Percentiles rank a stretch among this genome's conserved stretches.
These are phyloP conservation scores for Thymallus thymallus DNA, from an alignment of 2,113 vertebrate species.

Conservation along the genomic window DNA sequence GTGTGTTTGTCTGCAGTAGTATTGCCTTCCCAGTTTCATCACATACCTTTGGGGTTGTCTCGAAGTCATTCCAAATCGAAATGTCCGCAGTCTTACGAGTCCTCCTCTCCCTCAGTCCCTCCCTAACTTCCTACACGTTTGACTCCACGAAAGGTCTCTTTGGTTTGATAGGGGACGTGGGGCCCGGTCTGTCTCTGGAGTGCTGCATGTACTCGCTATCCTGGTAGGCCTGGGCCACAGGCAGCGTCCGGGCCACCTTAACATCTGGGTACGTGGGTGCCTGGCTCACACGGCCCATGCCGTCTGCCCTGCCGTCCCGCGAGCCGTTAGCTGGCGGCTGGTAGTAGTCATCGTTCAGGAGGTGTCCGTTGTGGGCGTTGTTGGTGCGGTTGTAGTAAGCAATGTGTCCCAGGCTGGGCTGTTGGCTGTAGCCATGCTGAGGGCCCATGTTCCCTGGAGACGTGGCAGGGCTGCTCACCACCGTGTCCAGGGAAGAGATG, in stretches of 20 bases:
- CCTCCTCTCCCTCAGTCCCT: background rate
- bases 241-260: slow-evolving; percentile 89
- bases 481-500: slow-evolving; percentile 92
- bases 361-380: slow-evolving; percentile 94
- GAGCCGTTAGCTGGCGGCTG: slow-evolving; percentile 73
- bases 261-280: slow-evolving; percentile 86
- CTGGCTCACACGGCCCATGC: slow-evolving; percentile 84
- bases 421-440: slow-evolving; percentile 63
- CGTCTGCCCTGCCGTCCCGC: slow-evolving; percentile 69
- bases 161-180: slow-evolving; percentile 97
- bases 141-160: slow-evolving; percentile 99
- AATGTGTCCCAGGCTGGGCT: slow-evolving; percentile 80
- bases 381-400: slow-evolving; percentile 99
- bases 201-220: slow-evolving; percentile 86
- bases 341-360: slow-evolving; percentile 77
- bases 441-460: slow-evolving; percentile 78
- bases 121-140: slow-evolving; percentile 81
- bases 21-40: background rate
- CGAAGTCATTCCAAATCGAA: background rate
- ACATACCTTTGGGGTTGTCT: background rate
- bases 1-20: background rate
- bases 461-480: slow-evolving; percentile 81
- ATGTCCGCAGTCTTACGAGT: background rate
- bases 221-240: slow-evolving; percentile 89
- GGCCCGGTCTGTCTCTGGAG: slow-evolving; percentile 83